These are phyloP conservation scores for Xestoiulus laeticollis DNA, from an alignment of 2,888 invertebrate genomes.

Conservation along the genomic window DNA sequence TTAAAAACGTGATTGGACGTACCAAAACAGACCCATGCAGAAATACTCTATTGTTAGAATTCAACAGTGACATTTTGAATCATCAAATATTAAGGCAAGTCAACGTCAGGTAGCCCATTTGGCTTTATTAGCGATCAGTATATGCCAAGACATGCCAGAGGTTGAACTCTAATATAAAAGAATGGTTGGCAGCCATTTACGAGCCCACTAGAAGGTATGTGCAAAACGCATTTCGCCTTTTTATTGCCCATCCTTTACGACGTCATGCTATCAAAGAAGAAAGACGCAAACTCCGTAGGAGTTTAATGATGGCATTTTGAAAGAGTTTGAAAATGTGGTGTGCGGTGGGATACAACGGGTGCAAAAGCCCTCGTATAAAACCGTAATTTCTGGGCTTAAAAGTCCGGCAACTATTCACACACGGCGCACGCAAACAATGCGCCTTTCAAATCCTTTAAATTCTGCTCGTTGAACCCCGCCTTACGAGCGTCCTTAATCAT, in stretches of 20 bases:
- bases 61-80: not conserved
- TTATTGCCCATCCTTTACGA: not conserved
- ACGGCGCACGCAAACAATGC: not conserved
- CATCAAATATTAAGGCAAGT: not conserved
- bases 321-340: not conserved
- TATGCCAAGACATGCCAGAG: not conserved
- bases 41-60: no score
- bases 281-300: not conserved
- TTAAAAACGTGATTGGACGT: no score
- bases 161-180: not conserved
- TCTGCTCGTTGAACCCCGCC: not conserved
- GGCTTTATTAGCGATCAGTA: not conserved
- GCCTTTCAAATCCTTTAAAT: not conserved
- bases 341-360: not conserved
- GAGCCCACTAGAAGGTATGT: not conserved
- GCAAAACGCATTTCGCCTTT: not conserved
- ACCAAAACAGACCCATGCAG: no score
- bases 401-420: slow-evolving; percentile 11
- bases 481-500: not conserved
- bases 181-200: not conserved
- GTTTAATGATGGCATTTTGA: not conserved
- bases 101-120: not conserved
- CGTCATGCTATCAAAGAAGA: slow-evolving; percentile 13
- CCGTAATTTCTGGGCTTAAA: not conserved
- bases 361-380: not conserved